Base-by-base conservation (phyloP, 2,888 invertebrate genomes). In the Heliconius ismenius region DNA sequence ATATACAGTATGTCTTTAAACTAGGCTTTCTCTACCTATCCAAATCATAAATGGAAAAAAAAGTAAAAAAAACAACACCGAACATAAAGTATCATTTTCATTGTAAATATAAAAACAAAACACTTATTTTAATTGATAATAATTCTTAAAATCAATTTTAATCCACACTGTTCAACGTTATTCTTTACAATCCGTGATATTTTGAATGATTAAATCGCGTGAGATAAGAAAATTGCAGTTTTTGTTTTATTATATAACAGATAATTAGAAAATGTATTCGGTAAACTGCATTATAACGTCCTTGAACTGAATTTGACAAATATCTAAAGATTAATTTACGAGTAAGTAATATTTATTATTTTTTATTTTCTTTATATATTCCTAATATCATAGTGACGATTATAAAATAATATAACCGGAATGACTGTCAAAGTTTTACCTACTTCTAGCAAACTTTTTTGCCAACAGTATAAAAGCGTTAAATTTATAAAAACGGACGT, bases 171-270 rank as follows among this genome's bases (percentile, higher is more conserved):
- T 32, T 32, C 11, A 65, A 39, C 36, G 36, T 36, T 65, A 39
- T 65, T 39, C 36, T 39, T 36, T 24, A 65, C 65, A 24, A 39
- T 39, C 36, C 65, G 15, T 43, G 67, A 39, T 65, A 65, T 65
- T 26, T 26, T 26, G 26, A 26, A 26, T 26, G 26, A 58, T 65
- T 72, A 28, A 73, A 76, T 76, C 76, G 76, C 76, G 76, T 76
- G 76, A 76, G 76, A 65, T 76, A 76, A 65, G 72, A 65, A 65
- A 72, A 65, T 76, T 73, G 43, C 26, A 58, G 36, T 76, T 76
- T 76, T 70, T 70, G 70, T 58, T 58, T 70, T 70, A 58, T 70
- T 70, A 70, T 70, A 15, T 58, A 70, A 70, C 7, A 54, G 54
- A 32, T n/a, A 58, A 32, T 58, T 32, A 32, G n/a, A 70, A 36